Base-by-base conservation (phyloP, 1,140 invertebrate species). In the Lithobius niger region DNA sequence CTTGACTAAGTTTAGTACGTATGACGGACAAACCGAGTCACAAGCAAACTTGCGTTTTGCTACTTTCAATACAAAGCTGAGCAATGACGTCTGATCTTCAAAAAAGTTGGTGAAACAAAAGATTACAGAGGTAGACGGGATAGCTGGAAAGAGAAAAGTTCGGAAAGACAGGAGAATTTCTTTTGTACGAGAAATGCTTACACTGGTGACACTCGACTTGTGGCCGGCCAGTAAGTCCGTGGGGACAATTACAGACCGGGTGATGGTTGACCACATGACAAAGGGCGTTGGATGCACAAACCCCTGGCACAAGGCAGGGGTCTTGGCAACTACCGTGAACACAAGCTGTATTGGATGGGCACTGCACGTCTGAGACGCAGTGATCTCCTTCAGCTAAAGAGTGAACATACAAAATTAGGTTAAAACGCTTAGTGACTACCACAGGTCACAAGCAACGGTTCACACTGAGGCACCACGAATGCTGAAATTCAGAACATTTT, bases 241-340 rank as follows among this genome's bases (percentile, higher is more conserved):
- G 71, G 47, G 83, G 77, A 66, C 86, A 89, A 69, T 82, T 83
- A 66, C 87, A 77, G 68, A 89, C 76, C 2, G 88, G 88, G 54
- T 90, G 67, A 1, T 86, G 88, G 64, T 91, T 82, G 6, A 88
- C 79, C 1, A 91, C 85, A 1, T 78, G 76, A 66, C 88, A 92
- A 60, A 80, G 77, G 0, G 88, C 86, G 62, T 88, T 80, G 15
- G 69, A 64, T n/a, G 86, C 87, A 66, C 67, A 67, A 13, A 65
- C 49, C 55, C 55, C 50, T 49, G 47, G 55, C 18, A 54, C 51
- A 22, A 54, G 72, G 65, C 88, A 92, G 21, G 88, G 88, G 69
- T 86, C 86, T 31, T 80, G 73, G 62, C 88, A 92, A 53, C 81
- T 76, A 2, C 80, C 76, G 64, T 82, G 77, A 57, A 88, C 79